These are phyloP conservation scores for Criorhina ranunculi DNA, from an alignment of 2,888 invertebrate genomes.

Conservation along the genomic window DNA sequence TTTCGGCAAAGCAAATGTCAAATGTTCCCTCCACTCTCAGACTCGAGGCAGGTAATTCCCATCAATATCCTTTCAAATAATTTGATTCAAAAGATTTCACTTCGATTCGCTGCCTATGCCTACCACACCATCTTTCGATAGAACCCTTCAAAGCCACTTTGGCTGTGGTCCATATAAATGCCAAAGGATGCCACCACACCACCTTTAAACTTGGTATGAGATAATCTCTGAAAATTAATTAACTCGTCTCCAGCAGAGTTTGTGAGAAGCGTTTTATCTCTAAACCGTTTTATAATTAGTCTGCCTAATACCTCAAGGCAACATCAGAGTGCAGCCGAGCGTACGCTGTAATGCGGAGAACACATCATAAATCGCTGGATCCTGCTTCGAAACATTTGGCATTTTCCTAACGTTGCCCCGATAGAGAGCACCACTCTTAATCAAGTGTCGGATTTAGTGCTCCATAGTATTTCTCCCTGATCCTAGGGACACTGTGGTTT, in stretches of 20 bases:
- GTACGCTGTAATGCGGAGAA: neutral
- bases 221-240: slow-evolving; percentile 32
- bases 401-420: neutral
- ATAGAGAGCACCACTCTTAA: neutral
- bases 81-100: slow-evolving; percentile 2
- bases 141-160: neutral
- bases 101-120: neutral
- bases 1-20: slow-evolving; percentile 6
- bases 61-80: neutral
- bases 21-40: neutral
- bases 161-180: neutral
- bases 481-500: neutral
- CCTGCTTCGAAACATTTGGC: slow-evolving; percentile 16
- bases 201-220: neutral
- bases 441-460: neutral
- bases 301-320: slow-evolving; percentile 13
- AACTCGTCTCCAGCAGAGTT: slow-evolving; percentile 9
- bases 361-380: neutral
- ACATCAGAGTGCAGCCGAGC: slow-evolving; percentile 2
- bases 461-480: neutral
- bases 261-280: neutral
- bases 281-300: slow-evolving; percentile 33
- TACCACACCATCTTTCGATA: neutral
- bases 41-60: neutral
- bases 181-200: neutral